These are phyloP conservation scores for Psittacus erithacus DNA, from an alignment of 2,113 vertebrate species.

Conservation along the genomic window DNA sequence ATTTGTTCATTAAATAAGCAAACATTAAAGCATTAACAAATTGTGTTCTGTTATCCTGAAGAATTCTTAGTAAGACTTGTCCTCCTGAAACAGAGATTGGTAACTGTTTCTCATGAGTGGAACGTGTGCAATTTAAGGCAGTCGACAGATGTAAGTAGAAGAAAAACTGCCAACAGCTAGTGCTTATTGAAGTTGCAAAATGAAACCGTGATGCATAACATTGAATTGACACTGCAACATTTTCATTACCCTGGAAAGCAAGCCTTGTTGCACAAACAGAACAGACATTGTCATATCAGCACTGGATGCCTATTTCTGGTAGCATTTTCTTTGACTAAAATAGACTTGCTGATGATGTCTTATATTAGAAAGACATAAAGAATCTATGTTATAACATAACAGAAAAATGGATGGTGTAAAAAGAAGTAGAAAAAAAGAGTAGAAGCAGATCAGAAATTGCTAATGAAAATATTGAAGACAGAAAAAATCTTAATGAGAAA, in stretches of 20 bases:
- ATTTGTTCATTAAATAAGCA: neutral
- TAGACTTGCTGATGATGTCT: neutral
- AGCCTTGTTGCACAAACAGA: neutral
- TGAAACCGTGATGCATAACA: neutral
- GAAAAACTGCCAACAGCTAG: neutral
- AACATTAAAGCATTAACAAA: neutral
- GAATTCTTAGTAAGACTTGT: neutral
- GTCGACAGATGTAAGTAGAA: neutral
- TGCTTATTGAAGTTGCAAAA: neutral
- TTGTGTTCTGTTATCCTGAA: neutral
- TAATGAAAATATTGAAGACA: neutral
- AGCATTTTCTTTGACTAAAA: neutral
- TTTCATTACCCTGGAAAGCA: neutral
- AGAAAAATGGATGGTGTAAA: neutral
- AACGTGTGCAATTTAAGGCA: neutral
- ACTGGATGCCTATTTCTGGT: neutral
- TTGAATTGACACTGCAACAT: neutral
- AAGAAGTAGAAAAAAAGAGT: neutral
- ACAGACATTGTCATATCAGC: neutral
- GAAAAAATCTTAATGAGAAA: neutral
- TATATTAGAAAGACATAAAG: neutral
- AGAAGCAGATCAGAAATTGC: neutral
- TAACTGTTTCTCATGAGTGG: neutral
- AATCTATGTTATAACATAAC: neutral
- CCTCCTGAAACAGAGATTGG: neutral